Base-by-base conservation (phyloP, 1,140 invertebrate genomes). In the Octopus sinensis region DNA sequence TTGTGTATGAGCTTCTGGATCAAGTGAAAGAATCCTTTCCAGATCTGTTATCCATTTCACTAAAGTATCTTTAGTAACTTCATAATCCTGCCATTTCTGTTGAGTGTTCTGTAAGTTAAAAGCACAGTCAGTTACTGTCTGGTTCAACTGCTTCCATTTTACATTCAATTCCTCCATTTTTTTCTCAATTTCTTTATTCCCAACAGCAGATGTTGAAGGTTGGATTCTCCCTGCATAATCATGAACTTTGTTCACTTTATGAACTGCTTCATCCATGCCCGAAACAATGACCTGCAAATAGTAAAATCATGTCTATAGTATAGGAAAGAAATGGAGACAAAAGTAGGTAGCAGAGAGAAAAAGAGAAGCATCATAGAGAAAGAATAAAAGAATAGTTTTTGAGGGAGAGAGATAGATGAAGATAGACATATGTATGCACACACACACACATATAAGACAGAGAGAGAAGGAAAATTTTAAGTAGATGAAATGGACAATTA, bases 111-210 rank as follows among this genome's bases (percentile, higher is more conserved):
- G 94, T 12, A 98, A 89, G 79, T 93, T 92, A 82, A 94, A 94
- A 85, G 95, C 94, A 0, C 94, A 94, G 85, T 97, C 95, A 77
- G 94, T 94, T 77, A 95, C 94, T 62, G 95, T 92, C n/a, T 93
- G 92, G 88, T 95, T 94, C 0, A 98, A 87, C n/a, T 94, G 93
- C 85, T 97, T 95, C 95, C 96, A 97, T 85, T 96, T 95, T 62
- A 93, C 92, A 84, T 95, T 95, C n/a, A 98, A 89, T 85, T 96
- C 94, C 80, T 95, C 94, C 12, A 96, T 94, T 88, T 98, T 96
- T 87, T 95, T 94, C 71, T 94, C 94, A 4, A 98, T 94, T 30
- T 92, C 92, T 82, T 97, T 95, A 89, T 96, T 95, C 17, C 96
- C 96, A 90, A 97, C 96, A 7, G 93, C 92, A 3, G 95, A 95